phyloP scores from a whole-genome alignment of 1,140 invertebrate genomes.

The Zaprionus davidi region DNA sequence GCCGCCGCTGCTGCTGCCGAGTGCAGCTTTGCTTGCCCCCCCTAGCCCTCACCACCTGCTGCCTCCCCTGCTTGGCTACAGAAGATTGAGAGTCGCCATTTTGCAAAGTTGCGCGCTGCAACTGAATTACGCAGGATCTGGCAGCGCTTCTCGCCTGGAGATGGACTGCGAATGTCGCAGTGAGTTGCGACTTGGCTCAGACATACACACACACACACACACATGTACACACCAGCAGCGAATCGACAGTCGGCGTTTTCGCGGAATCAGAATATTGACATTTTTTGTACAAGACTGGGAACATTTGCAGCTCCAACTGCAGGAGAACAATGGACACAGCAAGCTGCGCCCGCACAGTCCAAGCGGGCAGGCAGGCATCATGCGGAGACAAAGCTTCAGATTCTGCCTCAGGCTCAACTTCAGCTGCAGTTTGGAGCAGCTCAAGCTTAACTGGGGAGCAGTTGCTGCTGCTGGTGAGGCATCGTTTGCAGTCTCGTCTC shows the following conservation, averaged over 20 bases:
- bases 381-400: slow-evolving; percentile 51
- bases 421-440: slow-evolving; percentile 11
- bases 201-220: not conserved
- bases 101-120: slow-evolving; percentile 46
- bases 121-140: slow-evolving; percentile 79
- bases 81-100: slow-evolving; percentile 31
- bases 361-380: slow-evolving; percentile 73
- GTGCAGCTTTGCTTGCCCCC: slow-evolving; percentile 57
- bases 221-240: slow-evolving; percentile 10
- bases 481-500: slow-evolving; percentile 47
- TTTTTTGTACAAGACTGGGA: slow-evolving; percentile 71
- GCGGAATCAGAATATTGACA: slow-evolving; percentile 83
- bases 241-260: slow-evolving; percentile 54
- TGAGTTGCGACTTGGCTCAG: slow-evolving; percentile 24
- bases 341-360: slow-evolving; percentile 61
- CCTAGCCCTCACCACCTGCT: slow-evolving; percentile 47
- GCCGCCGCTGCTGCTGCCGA: slow-evolving; percentile 66
- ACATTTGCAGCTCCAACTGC: slow-evolving; percentile 41
- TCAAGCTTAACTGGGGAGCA: slow-evolving; percentile 28
- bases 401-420: not conserved
- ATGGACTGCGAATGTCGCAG: slow-evolving; percentile 33
- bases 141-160: slow-evolving; percentile 25
- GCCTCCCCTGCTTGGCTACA: slow-evolving; percentile 32
- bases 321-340: slow-evolving; percentile 71
- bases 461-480: slow-evolving; percentile 27